Evolutionary conservation across 2,888 invertebrate species (phyloP), one percentile per base, ranked within the genome.

Genomic region (Sesia bembeciformis): DNA sequence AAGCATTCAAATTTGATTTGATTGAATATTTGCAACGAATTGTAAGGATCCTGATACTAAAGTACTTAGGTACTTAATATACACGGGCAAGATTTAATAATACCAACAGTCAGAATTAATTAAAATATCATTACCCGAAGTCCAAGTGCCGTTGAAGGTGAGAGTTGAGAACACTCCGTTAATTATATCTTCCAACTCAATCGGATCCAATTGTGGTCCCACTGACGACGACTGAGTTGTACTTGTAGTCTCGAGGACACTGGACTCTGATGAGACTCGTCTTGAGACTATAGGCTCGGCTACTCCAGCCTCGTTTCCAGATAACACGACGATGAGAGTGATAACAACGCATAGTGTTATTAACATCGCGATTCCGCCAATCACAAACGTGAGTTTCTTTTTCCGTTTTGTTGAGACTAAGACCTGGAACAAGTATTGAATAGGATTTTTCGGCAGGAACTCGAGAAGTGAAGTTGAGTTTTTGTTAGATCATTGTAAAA

Each of bases 131-230:
- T 77, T 83, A 95, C 95, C 95, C 75, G 93, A 92, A 56, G 95
- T 89, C 96, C 96, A 97, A 52, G 94, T 93, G 54, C 94, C 96
- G 78, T 96, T 96, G 77, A 96, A 96, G 49, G 91, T 86, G 57
- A 90, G 90, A 0, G 95, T 90, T 7, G 91, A 81, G 59, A 93
- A 92, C 58, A 90, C 91, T 52, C 95, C 94, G 43, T 87, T 90
- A 23, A 96, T 90, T 63, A 96, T 90, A 64, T 95, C 95, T 57
- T 94, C 93, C 57, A 96, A 86, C 54, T 90, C 90, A 62, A 93
- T 86, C 2, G 61, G 70, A 41, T 59, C 84, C 4, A 67, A 0
- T 67, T 57, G 4, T 63, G 63, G 0, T 70, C 58, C 39, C 0
- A 70, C 60, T 0, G 63, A 56, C 0, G 69, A 55, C 2, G 67